These are phyloP conservation scores for Rhogogaster chlorosoma DNA, from an alignment of 2,888 invertebrate genomes.

Conservation along the genomic window DNA sequence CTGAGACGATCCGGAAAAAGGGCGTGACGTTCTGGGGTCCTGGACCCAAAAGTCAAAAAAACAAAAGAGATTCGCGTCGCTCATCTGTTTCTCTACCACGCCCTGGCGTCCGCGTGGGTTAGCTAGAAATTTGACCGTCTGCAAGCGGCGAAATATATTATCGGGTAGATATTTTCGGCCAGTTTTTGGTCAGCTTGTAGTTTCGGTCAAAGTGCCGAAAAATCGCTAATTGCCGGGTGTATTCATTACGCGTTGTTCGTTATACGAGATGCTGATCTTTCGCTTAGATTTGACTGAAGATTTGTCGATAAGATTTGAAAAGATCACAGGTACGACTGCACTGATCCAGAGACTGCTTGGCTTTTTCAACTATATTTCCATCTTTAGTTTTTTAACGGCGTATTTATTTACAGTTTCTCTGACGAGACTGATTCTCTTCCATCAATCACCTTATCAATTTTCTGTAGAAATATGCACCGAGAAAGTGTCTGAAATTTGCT, in stretches of 20 bases:
- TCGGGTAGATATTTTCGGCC: conserved; percentile 10
- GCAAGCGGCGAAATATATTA: conserved; percentile 52
- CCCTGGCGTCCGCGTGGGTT: conserved; percentile 69
- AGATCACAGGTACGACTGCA: background rate
- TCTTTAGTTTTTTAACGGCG: background rate
- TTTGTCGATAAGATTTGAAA: background rate
- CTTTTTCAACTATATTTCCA: background rate
- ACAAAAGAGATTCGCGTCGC: conserved; percentile 68
- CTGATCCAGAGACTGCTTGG: background rate
- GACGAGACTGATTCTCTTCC: conserved; percentile 3
- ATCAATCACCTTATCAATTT: background rate
- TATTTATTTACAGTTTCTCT: background rate
- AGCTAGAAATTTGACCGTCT: conserved; percentile 69
- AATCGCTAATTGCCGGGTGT: conserved; percentile 52
- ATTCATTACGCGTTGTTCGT: conserved; percentile 30
- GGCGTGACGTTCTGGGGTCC: conserved; percentile 45
- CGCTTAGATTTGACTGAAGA: conserved; percentile 8
- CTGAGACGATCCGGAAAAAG: conserved; percentile 52
- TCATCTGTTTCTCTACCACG: conserved; percentile 67
- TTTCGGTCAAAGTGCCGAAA: conserved; percentile 52
- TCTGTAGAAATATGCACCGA: background rate
- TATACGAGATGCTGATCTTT: conserved; percentile 42
- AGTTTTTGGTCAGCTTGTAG: conserved; percentile 42
- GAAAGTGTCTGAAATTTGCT: background rate
- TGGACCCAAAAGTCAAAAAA: conserved; percentile 22